These are phyloP conservation scores for Coracopsis vasa DNA, from an alignment of 2,113 vertebrate genomes.

Conservation along the genomic window DNA sequence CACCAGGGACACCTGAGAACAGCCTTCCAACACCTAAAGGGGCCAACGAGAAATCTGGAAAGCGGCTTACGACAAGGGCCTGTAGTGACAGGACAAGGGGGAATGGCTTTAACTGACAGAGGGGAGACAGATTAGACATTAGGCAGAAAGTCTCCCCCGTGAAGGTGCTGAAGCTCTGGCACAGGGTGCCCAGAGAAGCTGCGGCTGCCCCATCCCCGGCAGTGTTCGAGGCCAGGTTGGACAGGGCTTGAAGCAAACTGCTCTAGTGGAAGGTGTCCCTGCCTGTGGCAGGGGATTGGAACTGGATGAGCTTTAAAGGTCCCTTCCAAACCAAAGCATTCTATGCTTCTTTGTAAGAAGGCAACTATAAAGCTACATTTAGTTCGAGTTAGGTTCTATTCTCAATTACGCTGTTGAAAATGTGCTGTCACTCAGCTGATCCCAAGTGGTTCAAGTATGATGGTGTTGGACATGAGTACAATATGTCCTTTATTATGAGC, in stretches of 20 bases:
- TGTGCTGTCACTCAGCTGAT: background rate
- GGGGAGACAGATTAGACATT: background rate
- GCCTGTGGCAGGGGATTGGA: background rate
- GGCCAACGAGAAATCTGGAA: background rate
- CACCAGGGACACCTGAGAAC: background rate
- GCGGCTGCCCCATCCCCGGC: background rate
- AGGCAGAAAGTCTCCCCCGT: background rate
- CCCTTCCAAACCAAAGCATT: background rate
- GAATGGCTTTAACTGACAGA: background rate
- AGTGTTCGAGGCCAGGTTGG: background rate
- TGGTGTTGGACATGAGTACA: background rate
- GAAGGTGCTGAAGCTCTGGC: background rate
- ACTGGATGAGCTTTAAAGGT: background rate
- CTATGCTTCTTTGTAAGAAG: background rate
- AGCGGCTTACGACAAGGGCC: background rate
- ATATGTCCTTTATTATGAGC: background rate
- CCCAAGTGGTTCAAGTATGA: rapidly evolving
- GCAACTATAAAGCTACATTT: background rate
- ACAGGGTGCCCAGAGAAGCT: background rate
- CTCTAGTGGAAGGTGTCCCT: background rate
- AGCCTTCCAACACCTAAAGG: background rate
- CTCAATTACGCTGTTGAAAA: background rate
- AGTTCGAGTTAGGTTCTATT: background rate
- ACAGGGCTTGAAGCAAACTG: background rate
- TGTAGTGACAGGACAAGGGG: background rate